Percentiles rank a stretch among this genome's conserved stretches.
Conservation (phyloP, 2,888 invertebrate species). For the Scaeva pyrastri region DNA sequence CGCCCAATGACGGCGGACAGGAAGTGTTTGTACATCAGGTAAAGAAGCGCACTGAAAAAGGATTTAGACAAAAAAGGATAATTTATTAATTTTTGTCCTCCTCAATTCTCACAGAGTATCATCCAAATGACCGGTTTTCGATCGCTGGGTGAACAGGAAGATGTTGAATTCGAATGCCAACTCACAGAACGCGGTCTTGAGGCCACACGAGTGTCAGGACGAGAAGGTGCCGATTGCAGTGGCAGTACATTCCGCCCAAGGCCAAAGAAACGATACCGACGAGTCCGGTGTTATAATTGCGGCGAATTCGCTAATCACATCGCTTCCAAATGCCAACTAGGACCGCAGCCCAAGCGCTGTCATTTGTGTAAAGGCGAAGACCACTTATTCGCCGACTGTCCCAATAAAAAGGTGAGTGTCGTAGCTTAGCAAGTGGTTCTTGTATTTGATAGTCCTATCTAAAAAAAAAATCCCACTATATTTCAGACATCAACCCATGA, state of each 20-base stretch:
- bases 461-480: conserved; percentile 10
- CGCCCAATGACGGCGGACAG: conserved; percentile 94
- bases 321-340: conserved; percentile 94
- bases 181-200: conserved; percentile 94
- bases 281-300: conserved; percentile 97
- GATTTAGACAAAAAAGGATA: conserved; percentile 42
- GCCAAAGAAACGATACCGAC: conserved; percentile 92
- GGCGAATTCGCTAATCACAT: conserved; percentile 97
- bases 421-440: not conserved
- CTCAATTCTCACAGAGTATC: conserved; percentile 88
- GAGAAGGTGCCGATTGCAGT: conserved; percentile 90
- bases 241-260: conserved; percentile 93
- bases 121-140: conserved; percentile 95
- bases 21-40: conserved; percentile 98
- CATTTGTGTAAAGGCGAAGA: conserved; percentile 95
- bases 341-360: conserved; percentile 95
- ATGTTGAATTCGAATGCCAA: conserved; percentile 94
- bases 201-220: conserved; percentile 93
- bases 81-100: conserved; percentile 48
- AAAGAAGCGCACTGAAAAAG: conserved; percentile 75
- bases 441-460: not conserved
- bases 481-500: conserved; percentile 53
- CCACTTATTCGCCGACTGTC: conserved; percentile 96
- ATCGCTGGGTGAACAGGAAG: conserved; percentile 94
- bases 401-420: conserved; percentile 84